These are phyloP conservation scores for Automeris io DNA, from an alignment of 2,888 invertebrate species.

Conservation along the genomic window DNA sequence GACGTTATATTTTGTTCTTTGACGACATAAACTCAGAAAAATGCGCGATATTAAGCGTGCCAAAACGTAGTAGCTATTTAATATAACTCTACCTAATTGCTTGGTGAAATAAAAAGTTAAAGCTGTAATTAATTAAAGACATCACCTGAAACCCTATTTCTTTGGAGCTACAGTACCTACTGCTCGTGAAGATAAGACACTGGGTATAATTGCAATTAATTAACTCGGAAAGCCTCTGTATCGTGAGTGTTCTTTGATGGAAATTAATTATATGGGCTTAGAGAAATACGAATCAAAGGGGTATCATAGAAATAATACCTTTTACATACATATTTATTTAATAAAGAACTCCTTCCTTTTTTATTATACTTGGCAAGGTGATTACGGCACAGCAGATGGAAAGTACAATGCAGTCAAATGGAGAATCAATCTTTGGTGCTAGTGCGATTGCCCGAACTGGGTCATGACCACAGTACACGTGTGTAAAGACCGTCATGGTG, in stretches of 20 bases:
- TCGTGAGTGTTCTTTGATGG: conserved; percentile 16
- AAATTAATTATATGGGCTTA: conserved; percentile 1
- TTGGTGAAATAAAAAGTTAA: conserved; percentile 11
- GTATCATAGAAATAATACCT: background rate
- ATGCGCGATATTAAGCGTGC: background rate
- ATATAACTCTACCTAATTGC: conserved; percentile 2
- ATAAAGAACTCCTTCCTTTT: too few relatives aligned
- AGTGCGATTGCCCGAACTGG: too few relatives aligned
- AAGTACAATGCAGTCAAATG: too few relatives aligned
- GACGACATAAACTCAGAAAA: conserved; percentile 2
- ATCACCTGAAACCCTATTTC: conserved; percentile 20
- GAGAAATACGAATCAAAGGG: background rate
- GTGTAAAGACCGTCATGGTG: too few relatives aligned
- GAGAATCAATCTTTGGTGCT: too few relatives aligned
- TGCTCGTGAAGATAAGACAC: conserved; percentile 27
- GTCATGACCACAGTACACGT: too few relatives aligned
- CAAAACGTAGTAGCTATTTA: background rate
- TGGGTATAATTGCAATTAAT: conserved; percentile 42
- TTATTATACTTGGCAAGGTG: too few relatives aligned
- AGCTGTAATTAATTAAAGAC: conserved; percentile 21
- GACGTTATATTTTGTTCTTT: too few relatives aligned
- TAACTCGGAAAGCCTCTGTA: conserved; percentile 31
- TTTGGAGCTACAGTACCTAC: conserved; percentile 7
- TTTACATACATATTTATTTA: background rate
- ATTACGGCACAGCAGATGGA: too few relatives aligned